Percentiles rank a stretch among this genome's conserved stretches.
These are phyloP conservation scores for Rhamnusium bicolor DNA, from an alignment of 2,888 invertebrate genomes.

Conservation along the genomic window DNA sequence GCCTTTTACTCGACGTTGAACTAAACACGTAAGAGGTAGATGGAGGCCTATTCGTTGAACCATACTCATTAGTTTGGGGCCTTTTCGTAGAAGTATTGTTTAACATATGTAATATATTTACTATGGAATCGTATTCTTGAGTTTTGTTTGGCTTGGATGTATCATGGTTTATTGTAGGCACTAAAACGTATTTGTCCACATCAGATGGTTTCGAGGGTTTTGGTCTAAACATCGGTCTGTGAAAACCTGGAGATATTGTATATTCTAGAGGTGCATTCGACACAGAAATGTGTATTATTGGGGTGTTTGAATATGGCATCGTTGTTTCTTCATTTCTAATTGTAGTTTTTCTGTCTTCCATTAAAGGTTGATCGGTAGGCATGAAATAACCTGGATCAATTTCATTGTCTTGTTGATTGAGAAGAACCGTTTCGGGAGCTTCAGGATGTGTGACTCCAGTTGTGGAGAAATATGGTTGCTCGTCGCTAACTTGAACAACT, in stretches of 20 bases:
- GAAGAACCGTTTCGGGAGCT: constrained; percentile 77
- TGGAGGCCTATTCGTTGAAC: constrained; percentile 65
- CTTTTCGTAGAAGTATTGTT: constrained; percentile 69
- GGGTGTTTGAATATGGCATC: constrained; percentile 60
- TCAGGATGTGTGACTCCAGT: constrained; percentile 67
- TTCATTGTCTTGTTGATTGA: constrained; percentile 74
- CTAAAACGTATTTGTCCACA: constrained; percentile 73
- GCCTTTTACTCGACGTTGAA: constrained; percentile 59
- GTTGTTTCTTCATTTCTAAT: constrained; percentile 52
- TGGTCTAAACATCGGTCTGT: constrained; percentile 73
- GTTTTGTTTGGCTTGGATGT: constrained; percentile 64
- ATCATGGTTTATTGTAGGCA: constrained; percentile 73
- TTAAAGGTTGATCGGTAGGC: constrained; percentile 48
- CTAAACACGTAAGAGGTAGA: constrained; percentile 71
- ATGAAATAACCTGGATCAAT: constrained; percentile 66
- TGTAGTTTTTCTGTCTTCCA: constrained; percentile 63
- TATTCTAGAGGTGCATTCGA: constrained; percentile 65
- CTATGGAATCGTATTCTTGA: constrained; percentile 74
- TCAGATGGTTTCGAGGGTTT: constrained; percentile 63
- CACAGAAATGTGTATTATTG: constrained; percentile 65
- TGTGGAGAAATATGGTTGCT: constrained; percentile 60
- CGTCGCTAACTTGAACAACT: constrained; percentile 63
- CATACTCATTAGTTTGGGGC: constrained; percentile 69
- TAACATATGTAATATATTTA: constrained; percentile 78
- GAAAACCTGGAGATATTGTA: constrained; percentile 60